A percentile compares a stretch with the other conserved stretches of the same genome.
Conservation (phyloP, 2,113 vertebrate species). For the Oryctolagus cuniculus region mOryCun1.1 NC_091432.1:217447501-217448000, state of each 20-base stretch:
- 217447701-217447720: background rate
- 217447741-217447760: background rate
- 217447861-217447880: no score
- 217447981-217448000: no score
- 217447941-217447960: no score
- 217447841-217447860: background rate
- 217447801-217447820: background rate
- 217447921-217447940: no score
- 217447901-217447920: no score
- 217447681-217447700: background rate
- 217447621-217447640: background rate
- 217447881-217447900: no score
- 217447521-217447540: background rate
- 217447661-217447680: background rate
- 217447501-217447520: constrained; percentile 51
- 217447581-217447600: background rate
- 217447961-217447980: no score
- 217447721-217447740: background rate
- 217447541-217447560: background rate
- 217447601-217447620: background rate
- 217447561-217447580: background rate
- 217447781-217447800: background rate
- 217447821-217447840: background rate
- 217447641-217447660: background rate
- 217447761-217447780: background rate